Conservation (phyloP, 2,797 vertebrate genomes). For the Champsocephalus gunnari region DNA sequence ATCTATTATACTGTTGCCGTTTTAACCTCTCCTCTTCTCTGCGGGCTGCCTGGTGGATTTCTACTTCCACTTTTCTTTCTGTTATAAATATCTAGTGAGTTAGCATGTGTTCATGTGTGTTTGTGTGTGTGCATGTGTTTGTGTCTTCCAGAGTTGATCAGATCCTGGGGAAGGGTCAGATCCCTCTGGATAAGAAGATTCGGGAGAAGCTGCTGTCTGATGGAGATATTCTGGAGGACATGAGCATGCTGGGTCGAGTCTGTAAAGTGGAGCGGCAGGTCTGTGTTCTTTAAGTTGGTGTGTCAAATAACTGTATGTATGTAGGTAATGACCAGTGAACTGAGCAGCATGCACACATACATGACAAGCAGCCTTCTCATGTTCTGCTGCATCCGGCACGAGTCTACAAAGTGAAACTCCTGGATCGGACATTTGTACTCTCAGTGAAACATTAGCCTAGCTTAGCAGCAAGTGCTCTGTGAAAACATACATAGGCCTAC, state of each 20-base stretch:
- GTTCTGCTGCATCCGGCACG: no score
- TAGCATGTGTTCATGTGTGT: slow-evolving; percentile 11
- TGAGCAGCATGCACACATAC: no score
- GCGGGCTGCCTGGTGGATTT: slow-evolving; percentile 22
- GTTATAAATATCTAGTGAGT: slow-evolving; percentile 21
- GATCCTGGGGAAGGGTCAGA: slow-evolving; percentile 97
- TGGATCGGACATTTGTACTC: no score
- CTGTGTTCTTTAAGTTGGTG: slow-evolving; percentile 9
- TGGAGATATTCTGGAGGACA: slow-evolving; percentile 91
- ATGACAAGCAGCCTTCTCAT: no score
- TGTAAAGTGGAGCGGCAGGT: slow-evolving; percentile 99
- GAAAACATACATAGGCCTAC: no score
- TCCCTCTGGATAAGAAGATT: slow-evolving; percentile 94
- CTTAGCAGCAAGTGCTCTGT: no score
- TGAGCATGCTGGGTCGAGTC: slow-evolving; percentile 97
- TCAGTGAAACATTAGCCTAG: no score
- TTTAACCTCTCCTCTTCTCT: slow-evolving; percentile 25
- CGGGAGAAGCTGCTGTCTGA: slow-evolving; percentile 94
- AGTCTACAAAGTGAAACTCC: no score
- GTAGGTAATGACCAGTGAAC: neutral
- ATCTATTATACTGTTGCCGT: slow-evolving; percentile 14
- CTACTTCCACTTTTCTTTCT: slow-evolving; percentile 2
- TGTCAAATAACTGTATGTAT: neutral
- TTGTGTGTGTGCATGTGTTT: slow-evolving; percentile 28
- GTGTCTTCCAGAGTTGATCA: slow-evolving; percentile 91